phyloP scores from a whole-genome alignment of 2,888 invertebrate species.

The Lasioglossum figueresi region DNA sequence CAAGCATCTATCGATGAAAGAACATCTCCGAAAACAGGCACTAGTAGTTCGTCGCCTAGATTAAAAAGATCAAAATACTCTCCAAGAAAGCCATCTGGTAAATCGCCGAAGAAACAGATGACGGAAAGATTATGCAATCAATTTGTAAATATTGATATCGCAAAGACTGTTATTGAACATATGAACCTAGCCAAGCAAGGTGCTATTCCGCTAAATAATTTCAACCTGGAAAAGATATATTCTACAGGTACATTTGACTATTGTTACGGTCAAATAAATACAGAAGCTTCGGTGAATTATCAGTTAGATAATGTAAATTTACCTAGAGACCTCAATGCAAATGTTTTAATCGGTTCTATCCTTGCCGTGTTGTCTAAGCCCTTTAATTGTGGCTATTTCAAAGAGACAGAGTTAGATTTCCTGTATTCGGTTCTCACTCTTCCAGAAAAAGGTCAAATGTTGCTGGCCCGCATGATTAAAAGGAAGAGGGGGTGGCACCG shows the following conservation, averaged over 20 bases:
- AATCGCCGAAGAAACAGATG: background rate
- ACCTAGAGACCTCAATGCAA: slow-evolving; percentile 64
- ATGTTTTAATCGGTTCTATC: slow-evolving; percentile 70
- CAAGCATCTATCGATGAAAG: background rate
- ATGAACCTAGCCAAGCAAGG: slow-evolving; percentile 74
- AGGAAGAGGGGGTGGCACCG: slow-evolving; percentile 75
- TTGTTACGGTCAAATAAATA: slow-evolving; percentile 55
- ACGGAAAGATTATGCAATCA: slow-evolving; percentile 58
- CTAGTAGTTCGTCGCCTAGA: background rate
- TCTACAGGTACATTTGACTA: slow-evolving; percentile 55
- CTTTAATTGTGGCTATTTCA: slow-evolving; percentile 79
- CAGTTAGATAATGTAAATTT: slow-evolving; percentile 70
- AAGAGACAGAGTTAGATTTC: slow-evolving; percentile 72
- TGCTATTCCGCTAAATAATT: slow-evolving; percentile 67
- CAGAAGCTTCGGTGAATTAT: slow-evolving; percentile 62
- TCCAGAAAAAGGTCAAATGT: slow-evolving; percentile 71
- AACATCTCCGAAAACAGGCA: background rate
- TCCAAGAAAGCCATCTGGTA: slow-evolving; percentile 40
- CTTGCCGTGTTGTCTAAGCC: slow-evolving; percentile 74
- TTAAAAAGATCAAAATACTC: slow-evolving; percentile 24
- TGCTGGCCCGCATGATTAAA: slow-evolving; percentile 76
- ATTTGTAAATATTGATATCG: slow-evolving; percentile 30
- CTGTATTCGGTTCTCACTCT: slow-evolving; percentile 74
- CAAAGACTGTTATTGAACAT: slow-evolving; percentile 67
- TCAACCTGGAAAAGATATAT: slow-evolving; percentile 76